Evolutionary conservation across 2,113 vertebrate species (phyloP).

Genomic region (Eleginops maclovinus): DNA sequence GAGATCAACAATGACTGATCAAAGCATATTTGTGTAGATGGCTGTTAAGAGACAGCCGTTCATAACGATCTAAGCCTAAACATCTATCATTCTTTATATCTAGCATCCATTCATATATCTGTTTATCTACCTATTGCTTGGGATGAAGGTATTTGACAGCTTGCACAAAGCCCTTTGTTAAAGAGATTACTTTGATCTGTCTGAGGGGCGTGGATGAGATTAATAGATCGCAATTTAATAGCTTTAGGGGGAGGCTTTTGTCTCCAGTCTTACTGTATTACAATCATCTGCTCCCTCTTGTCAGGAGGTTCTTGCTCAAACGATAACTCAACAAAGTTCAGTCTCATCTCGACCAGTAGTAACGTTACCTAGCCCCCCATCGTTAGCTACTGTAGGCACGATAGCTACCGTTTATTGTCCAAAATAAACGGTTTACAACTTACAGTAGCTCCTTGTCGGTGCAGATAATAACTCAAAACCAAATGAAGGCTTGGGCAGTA

Average conservation of each 20-base stretch:
- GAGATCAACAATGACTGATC: background rate
- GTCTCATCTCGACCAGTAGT: conserved; percentile 34
- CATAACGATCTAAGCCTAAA: background rate
- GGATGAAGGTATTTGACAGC: conserved; percentile 69
- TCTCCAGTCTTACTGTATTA: background rate
- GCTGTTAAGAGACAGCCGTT: conserved; percentile 1
- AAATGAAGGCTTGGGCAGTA: background rate
- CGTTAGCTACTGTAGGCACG: conserved; percentile 55
- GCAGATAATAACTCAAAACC: background rate
- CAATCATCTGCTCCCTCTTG: conserved; percentile 2
- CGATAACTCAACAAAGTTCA: conserved; percentile 46
- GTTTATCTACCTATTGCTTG: conserved; percentile 11
- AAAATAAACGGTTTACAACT: conserved; percentile 39
- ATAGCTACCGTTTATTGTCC: conserved; percentile 13
- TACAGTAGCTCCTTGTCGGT: background rate
- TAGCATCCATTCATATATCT: background rate
- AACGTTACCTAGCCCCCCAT: conserved; percentile 26
- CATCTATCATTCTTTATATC: background rate
- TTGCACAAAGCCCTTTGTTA: conserved; percentile 81
- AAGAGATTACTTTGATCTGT: conserved; percentile 77
- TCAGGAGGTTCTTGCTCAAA: background rate
- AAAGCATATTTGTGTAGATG: background rate
- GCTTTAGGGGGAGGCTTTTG: conserved; percentile 33
- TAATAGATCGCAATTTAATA: conserved; percentile 48
- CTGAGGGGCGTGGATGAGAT: conserved; percentile 62